Evolutionary conservation across 2,113 vertebrate genomes (phyloP), one percentile per base, ranked within the genome.

Genomic region (Thermophis baileyi): DNA sequence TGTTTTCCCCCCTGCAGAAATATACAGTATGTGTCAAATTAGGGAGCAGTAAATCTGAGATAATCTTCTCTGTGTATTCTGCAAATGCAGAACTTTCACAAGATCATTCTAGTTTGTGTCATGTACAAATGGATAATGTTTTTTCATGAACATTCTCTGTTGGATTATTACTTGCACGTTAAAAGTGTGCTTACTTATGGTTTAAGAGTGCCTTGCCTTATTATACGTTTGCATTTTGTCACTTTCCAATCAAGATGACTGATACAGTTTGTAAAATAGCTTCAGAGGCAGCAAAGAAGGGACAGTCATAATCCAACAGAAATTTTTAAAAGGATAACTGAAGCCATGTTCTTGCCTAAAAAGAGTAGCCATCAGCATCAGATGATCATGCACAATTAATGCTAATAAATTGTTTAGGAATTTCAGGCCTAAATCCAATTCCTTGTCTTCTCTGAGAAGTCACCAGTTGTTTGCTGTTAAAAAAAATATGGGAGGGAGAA

Each of bases 1-100:
- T 40, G 94, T n/a, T 85, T 60, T 57, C 16, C 86, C 92, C 74
- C 22, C 4, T 50, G 14, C 3, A 92, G 87, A 96, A 94, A 44
- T 27, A 2, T 57, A 54, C 1, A 54, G 10, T 30, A 87, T 11
- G 1, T 90, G 30, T 89, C 30, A 93, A 95, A 92, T 89, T 87
- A 55, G 53, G 69, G 44, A 74, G 93, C 55, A 63, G n/a, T 57
- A 44, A 55, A 35, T 51, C 40, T 25, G 20, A 55, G 24, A 40
- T 30, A 63, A 85, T 91, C 85, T 90, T 93, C 60, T 85, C 2
- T 35, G 1, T 30, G 6, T 47, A 53, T 89, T 35, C 54, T 92
- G 11, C 87, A 40, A 50, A 27, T 92, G 86, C 46, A 51, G 51
- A 94, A 89, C 88, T 49, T 47, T 90, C 91, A 74, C 93, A 51